Conservation (phyloP, 2,888 invertebrate genomes). For the Chesias legatella region DNA sequence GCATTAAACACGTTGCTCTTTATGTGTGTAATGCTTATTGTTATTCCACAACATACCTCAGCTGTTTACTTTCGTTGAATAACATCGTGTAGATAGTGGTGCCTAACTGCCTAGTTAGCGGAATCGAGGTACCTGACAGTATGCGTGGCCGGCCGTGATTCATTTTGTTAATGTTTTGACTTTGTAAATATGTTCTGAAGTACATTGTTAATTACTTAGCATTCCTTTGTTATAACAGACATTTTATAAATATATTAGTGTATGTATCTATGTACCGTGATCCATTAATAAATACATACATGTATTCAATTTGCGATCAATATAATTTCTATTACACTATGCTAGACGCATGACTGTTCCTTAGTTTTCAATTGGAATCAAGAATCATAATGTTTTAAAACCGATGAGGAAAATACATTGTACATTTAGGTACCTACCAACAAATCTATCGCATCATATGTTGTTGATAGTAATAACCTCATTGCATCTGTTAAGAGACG, state of each 20-base stretch:
- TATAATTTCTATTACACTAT: too few species aligned
- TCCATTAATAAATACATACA: background rate
- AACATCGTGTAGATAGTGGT: conserved; percentile 45
- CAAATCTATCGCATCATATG: conserved; percentile 6
- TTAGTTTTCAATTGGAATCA: too few species aligned
- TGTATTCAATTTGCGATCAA: too few species aligned
- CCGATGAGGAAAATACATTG: too few species aligned
- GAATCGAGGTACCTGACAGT: conserved; percentile 50
- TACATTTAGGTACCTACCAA: too few species aligned
- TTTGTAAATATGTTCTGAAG: conserved; percentile 25
- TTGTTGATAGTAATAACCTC: conserved; percentile 20
- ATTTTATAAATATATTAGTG: too few species aligned
- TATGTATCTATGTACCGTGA: too few species aligned
- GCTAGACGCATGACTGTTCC: too few species aligned
- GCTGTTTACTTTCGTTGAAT: conserved; percentile 77
- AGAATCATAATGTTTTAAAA: too few species aligned
- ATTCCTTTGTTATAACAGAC: background rate
- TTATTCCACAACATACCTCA: conserved; percentile 64
- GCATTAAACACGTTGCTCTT: conserved; percentile 59
- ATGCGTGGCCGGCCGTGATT: conserved; percentile 49
- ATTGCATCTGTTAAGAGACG: conserved; percentile 36
- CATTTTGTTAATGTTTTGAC: conserved; percentile 45
- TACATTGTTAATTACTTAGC: conserved; percentile 9
- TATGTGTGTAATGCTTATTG: conserved; percentile 66
- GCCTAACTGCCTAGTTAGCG: conserved; percentile 42